These are phyloP conservation scores for Progne subis DNA, from an alignment of 2,113 vertebrate species.

Conservation along the genomic window DNA sequence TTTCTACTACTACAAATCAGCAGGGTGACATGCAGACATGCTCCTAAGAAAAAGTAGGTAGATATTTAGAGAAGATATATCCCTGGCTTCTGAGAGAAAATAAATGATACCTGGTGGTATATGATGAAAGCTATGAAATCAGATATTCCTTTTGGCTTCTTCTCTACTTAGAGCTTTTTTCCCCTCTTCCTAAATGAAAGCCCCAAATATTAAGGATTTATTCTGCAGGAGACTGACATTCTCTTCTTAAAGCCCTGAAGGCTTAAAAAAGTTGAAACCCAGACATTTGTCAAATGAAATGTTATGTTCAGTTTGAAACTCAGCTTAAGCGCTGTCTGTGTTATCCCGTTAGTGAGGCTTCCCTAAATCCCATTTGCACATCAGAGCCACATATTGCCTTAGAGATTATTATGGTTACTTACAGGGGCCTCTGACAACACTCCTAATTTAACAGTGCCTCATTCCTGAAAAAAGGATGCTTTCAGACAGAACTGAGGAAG, in stretches of 20 bases:
- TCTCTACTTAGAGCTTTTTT: neutral
- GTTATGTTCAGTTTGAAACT: conserved; percentile 6
- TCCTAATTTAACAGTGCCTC: neutral
- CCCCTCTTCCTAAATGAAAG: neutral
- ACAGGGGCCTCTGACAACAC: neutral
- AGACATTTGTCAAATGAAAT: conserved; percentile 49
- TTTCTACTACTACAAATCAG: neutral
- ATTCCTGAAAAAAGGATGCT: neutral
- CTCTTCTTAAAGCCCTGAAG: neutral
- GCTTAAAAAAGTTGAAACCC: conserved; percentile 39
- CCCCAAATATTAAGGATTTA: conserved; percentile 29
- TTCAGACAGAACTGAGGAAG: neutral
- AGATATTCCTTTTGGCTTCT: neutral
- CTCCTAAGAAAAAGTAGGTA: neutral
- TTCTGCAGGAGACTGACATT: conserved; percentile 18
- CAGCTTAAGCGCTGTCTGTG: neutral
- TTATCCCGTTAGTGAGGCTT: neutral
- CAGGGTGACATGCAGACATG: neutral
- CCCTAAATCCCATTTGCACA: conserved; percentile 20
- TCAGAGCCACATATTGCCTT: neutral
- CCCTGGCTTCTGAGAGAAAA: neutral
- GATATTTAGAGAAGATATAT: conserved; percentile 13
- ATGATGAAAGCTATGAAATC: conserved; percentile 17
- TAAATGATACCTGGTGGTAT: neutral
- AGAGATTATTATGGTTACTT: neutral